Conservation (phyloP, 2,888 invertebrate genomes). For the Mamestra brassicae region DNA sequence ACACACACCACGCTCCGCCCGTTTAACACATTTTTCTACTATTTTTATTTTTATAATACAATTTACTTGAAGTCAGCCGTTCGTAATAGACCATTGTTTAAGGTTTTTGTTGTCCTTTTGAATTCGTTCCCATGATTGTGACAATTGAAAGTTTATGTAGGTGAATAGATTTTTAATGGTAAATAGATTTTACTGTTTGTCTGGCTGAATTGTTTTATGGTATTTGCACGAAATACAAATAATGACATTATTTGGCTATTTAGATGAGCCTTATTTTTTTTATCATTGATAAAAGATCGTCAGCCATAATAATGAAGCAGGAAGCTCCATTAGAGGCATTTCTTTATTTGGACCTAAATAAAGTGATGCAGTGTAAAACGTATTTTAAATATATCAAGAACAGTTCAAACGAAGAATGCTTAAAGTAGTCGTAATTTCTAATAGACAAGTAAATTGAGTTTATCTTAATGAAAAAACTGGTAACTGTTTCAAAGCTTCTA, state of each 20-base stretch:
- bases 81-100: conserved; percentile 64
- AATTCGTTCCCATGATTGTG: conserved; percentile 58
- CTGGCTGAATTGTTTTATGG: neutral
- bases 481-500: neutral
- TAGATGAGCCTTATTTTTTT: too few species aligned
- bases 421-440: too few species aligned
- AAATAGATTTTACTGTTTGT: conserved; percentile 24
- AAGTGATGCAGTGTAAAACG: too few species aligned
- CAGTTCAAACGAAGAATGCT: too few species aligned
- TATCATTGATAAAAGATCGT: too few species aligned
- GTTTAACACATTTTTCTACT: conserved; percentile 73
- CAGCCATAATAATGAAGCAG: too few species aligned
- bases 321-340: too few species aligned
- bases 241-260: too few species aligned
- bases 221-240: neutral
- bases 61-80: conserved; percentile 63
- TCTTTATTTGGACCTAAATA: too few species aligned
- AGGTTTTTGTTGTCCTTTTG: conserved; percentile 45
- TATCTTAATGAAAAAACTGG: neutral
- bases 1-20: conserved; percentile 56
- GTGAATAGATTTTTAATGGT: conserved; percentile 38
- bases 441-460: too few species aligned
- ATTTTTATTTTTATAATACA: conserved; percentile 69
- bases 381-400: too few species aligned
- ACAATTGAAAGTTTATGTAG: conserved; percentile 39